These are phyloP conservation scores for Apis cerana DNA, from an alignment of 1,140 invertebrate species.

Conservation along the genomic window DNA sequence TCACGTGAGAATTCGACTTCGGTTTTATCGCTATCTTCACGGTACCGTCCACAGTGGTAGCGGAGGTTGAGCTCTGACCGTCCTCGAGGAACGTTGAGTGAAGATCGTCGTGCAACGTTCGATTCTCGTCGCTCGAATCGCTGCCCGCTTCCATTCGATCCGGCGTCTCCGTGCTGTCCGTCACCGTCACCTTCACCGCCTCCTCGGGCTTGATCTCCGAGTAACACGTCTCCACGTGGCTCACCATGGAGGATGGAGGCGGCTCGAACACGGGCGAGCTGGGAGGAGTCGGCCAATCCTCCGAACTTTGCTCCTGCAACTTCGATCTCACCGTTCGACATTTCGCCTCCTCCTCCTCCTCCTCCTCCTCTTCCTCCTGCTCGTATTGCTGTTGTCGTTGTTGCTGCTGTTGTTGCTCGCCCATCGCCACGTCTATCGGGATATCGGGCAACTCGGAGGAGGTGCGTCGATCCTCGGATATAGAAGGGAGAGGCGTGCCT, in stretches of 20 bases:
- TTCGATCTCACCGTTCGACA: slow-evolving; percentile 76
- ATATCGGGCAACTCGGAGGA: slow-evolving; percentile 91
- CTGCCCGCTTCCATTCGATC: slow-evolving; percentile 71
- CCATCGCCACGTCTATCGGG: slow-evolving; percentile 85
- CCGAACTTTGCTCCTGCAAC: slow-evolving; percentile 83
- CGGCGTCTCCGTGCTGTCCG: slow-evolving; percentile 81
- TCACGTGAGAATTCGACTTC: slow-evolving; percentile 87
- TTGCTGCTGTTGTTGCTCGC: slow-evolving; percentile 54
- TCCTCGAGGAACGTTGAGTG: slow-evolving; percentile 78
- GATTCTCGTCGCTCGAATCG: slow-evolving; percentile 83
- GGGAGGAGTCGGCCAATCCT: slow-evolving; percentile 90
- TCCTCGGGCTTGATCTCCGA: slow-evolving; percentile 88
- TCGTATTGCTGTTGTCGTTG: too few species aligned
- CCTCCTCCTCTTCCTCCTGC: slow-evolving; percentile 51
- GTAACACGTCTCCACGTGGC: slow-evolving; percentile 92
- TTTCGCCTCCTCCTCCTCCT: slow-evolving; percentile 69
- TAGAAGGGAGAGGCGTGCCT: slow-evolving; percentile 76
- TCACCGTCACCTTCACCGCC: slow-evolving; percentile 86
- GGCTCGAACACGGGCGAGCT: slow-evolving; percentile 86
- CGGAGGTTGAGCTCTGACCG: slow-evolving; percentile 76
- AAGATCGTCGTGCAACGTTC: slow-evolving; percentile 78
- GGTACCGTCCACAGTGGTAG: slow-evolving; percentile 88
- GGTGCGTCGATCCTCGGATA: slow-evolving; percentile 89
- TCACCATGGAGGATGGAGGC: slow-evolving; percentile 81
- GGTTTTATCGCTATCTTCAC: slow-evolving; percentile 89